phyloP scores from a whole-genome alignment of 2,888 invertebrate genomes.

The Vesta saturnalis region DNA sequence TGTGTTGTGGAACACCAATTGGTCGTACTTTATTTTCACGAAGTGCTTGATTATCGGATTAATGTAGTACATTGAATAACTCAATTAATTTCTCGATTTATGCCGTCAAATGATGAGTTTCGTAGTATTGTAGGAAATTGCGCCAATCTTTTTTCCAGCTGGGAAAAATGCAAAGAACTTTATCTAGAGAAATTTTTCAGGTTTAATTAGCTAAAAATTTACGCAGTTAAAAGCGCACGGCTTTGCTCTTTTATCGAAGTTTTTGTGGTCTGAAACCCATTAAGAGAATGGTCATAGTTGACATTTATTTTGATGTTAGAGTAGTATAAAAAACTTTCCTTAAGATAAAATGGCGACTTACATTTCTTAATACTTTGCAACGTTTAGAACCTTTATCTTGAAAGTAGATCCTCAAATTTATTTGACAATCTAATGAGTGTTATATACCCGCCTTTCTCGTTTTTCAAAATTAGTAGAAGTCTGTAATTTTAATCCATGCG shows the following conservation, averaged over 20 bases:
- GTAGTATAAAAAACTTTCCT: neutral
- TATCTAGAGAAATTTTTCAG: no score
- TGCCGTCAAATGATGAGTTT: neutral
- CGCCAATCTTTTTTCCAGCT: neutral
- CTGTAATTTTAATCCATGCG: no score
- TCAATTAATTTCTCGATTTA: neutral
- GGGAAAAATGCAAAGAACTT: no score
- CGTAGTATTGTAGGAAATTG: neutral
- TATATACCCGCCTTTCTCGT: no score
- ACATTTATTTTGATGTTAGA: neutral
- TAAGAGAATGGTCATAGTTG: neutral
- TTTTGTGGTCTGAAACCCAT: neutral
- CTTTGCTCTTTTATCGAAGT: neutral
- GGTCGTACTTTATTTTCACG: neutral
- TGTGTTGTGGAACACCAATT: slow-evolving; percentile 8
- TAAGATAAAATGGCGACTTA: neutral
- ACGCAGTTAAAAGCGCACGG: neutral
- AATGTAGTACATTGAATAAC: neutral
- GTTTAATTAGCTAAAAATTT: neutral
- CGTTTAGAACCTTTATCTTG: neutral
- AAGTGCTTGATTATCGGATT: neutral
- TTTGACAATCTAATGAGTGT: no score
- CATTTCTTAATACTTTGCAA: neutral
- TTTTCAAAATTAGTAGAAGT: no score
- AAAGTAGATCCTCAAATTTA: neutral